Conservation (phyloP, 2,113 vertebrate species). For the Neopipo cinnamomea region DNA sequence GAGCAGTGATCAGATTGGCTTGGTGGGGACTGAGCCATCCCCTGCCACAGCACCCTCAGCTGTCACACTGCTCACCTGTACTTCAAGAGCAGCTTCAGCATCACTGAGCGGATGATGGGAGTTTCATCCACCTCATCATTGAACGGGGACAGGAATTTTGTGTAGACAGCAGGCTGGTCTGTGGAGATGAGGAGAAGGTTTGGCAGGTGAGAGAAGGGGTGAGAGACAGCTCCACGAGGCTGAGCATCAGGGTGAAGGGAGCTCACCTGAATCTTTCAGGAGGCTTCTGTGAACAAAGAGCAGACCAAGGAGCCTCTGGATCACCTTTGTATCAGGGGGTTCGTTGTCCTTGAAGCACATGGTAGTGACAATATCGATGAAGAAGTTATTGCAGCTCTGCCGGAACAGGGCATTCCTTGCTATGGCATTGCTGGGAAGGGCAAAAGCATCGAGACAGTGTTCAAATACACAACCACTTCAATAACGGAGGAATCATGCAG, state of each 20-base stretch:
- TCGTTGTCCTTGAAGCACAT: conserved; percentile 92
- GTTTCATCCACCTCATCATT: conserved; percentile 89
- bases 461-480: background rate
- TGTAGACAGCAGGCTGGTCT: conserved; percentile 69
- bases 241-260: background rate
- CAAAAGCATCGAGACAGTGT: background rate
- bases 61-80: conserved; percentile 80
- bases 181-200: background rate
- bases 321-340: conserved; percentile 79
- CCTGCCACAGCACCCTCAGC: background rate
- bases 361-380: conserved; percentile 88
- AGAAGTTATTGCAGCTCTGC: conserved; percentile 88
- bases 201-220: background rate
- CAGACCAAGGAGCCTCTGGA: conserved; percentile 78
- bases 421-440: conserved; percentile 67
- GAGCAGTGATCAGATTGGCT: background rate
- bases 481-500: background rate
- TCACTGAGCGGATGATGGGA: conserved; percentile 88
- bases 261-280: conserved; percentile 47
- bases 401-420: conserved; percentile 78
- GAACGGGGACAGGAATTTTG: conserved; percentile 89
- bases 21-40: background rate
- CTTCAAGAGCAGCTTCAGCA: conserved; percentile 92
- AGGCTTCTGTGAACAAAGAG: conserved; percentile 76
- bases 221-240: background rate